phyloP scores from a whole-genome alignment of 2,113 vertebrate species.

The Argyrosomus japonicus region DNA sequence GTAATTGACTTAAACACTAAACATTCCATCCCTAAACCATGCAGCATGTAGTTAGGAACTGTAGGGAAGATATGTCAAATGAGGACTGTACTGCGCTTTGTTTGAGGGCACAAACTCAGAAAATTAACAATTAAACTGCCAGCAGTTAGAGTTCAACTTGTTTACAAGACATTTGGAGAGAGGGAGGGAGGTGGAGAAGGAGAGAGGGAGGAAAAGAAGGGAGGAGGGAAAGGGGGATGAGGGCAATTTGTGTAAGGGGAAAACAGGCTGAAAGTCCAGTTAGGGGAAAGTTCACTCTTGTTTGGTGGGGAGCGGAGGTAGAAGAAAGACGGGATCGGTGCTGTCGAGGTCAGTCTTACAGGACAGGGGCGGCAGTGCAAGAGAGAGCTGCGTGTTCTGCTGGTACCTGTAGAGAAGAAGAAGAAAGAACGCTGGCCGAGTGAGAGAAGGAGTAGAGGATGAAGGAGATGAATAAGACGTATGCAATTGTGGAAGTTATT shows the following conservation, averaged over 20 bases:
- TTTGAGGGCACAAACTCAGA: conserved; percentile 70
- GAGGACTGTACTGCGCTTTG: conserved; percentile 66
- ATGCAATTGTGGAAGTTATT: conserved; percentile 86
- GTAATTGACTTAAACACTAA: conserved; percentile 66
- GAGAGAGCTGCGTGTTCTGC: conserved; percentile 52
- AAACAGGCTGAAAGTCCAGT: conserved; percentile 88
- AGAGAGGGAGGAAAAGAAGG: conserved; percentile 41
- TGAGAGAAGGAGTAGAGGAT: conserved; percentile 68
- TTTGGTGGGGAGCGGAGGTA: conserved; percentile 73
- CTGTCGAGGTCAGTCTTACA: conserved; percentile 70
- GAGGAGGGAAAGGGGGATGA: conserved; percentile 65
- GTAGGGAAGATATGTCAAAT: conserved; percentile 21
- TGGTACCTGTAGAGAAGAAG: conserved; percentile 7
- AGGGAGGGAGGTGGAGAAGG: conserved; percentile 45
- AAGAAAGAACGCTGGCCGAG: conserved; percentile 39
- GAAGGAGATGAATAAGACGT: conserved; percentile 85
- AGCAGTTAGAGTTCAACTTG: conserved; percentile 88
- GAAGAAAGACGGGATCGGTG: conserved; percentile 70
- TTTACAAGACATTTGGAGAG: conserved; percentile 83
- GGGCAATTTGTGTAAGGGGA: conserved; percentile 73
- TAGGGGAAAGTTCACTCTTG: conserved; percentile 86
- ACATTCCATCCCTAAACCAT: conserved; percentile 44
- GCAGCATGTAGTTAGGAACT: conserved; percentile 27
- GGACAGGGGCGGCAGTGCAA: conserved; percentile 30
- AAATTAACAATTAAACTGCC: conserved; percentile 88